Base-by-base conservation (phyloP, 2,113 vertebrate species). In the Grus americana region DNA sequence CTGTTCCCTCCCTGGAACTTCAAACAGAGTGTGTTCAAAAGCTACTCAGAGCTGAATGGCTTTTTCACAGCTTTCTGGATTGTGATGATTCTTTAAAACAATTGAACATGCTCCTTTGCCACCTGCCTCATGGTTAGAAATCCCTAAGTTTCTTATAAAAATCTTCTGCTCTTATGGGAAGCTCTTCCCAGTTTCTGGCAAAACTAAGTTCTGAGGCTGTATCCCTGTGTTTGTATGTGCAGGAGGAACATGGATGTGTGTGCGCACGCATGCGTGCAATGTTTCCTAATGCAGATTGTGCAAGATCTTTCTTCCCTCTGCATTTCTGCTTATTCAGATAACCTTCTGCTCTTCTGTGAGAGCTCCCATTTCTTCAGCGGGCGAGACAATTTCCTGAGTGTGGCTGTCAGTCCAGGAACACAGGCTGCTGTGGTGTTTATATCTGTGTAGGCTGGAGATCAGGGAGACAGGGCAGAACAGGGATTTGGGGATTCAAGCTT, bases 341-440 rank as follows among this genome's bases (percentile, higher is more conserved):
- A 81, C 30, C 38, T 66, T 18, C 32, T 44, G 34, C 61, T 63
- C 38, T 67, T 61, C 44, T 42, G 49, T 0, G 22, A 76, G 44
- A 11, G 16, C 14, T 83, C 34, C 61, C 18, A 2, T 55, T 46
- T 63, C 67, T 66, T 70, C 40, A 23, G 26, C 0, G 5, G 24
- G 40, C 40, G 46, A 50, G 68, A 30, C 36, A 6, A 55, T 50
- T 34, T 71, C 50, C 86, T 46, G 72, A 49, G 19, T 1, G 18
- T 20, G 23, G 44, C 59, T 16, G 16, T 29, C 30, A 18, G 32
- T 9, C n/a, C 15, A 16, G 34, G 72, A 74, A 32, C 30, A 10
- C 0, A 1, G 38, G 17, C 46, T 68, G 15, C 57, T 24, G 27
- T 9, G 7, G 27, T 17, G 21, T 54, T 58, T 44, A 2, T 17